Base-by-base conservation (phyloP, 2,113 vertebrate genomes). In the Toxotes chatareus region DNA sequence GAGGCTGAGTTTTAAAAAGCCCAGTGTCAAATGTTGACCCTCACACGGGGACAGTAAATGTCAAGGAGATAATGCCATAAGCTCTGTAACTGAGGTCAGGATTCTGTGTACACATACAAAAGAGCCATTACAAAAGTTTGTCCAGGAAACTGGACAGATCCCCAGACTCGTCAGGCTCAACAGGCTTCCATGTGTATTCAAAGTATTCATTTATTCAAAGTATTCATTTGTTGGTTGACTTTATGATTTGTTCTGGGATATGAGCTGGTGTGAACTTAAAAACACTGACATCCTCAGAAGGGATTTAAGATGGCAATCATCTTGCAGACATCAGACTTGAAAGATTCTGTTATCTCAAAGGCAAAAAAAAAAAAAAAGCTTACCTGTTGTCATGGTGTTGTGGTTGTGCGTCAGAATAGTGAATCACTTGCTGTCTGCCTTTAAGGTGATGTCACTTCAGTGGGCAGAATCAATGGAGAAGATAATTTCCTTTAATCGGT, bases 371-470 rank as follows among this genome's bases (percentile, higher is more conserved):
- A 56, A 21, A 32, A 53, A 57, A 23, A 27, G 69, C 38, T 14
- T 4, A 73, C 16, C 42, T 76, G 80, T 63, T 82, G 36, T 85
- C 62, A 71, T 80, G 63, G 53, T 59, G 51, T 47, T 51, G 57
- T 62, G 34, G 59, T 38, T 23, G 60, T 73, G 76, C 14, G 11
- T 83, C 79, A 89, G 56, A 69, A 75, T 12, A 27, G 61, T 86
- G 68, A 79, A 77, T 89, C 84, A 89, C 47, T 73, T 71, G 51
- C 57, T 70, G 44, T 67, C 76, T 64, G 55, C 51, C 31, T 62
- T 31, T 17, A 23, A 44, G 61, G 40, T 88, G 73, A 86, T 51
- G 47, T 72, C 70, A 79, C 46, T 83, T 67, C 32, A 69, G 19
- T 56, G 27, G 68, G 12, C 69, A 56, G 59, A 82, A 21, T 86